Base-by-base conservation (phyloP, 2,113 vertebrate genomes). In the Alexandromys fortis region DNA sequence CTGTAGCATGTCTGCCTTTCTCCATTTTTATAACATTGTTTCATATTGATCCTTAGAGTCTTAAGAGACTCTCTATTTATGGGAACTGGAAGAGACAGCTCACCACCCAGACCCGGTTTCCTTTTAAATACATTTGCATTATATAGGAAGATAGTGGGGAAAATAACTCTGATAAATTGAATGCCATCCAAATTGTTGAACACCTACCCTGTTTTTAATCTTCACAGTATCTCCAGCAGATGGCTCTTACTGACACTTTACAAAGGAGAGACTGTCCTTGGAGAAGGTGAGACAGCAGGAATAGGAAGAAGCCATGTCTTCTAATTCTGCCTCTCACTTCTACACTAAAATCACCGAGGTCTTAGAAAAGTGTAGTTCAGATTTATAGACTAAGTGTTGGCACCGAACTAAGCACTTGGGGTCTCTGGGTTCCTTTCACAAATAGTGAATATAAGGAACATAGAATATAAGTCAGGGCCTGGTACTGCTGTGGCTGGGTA, bases 131-230 rank as follows among this genome's bases (percentile, higher is more conserved):
- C 61, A 85, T 85, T 68, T 96, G 7, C 26, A 81, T 94, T 96
- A 93, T 93, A 77, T 55, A 87, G n/a, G 26, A 79, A n/a, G 47
- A 30, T 21, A 83, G 42, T 94, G 85, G 9, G 45, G 42, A 86
- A 55, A 58, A 47, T 45, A 90, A 49, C 21, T 88, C 42, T 61
- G 76, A 90, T 86, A 90, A 95, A 90, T 38, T 65, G 70, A 96
- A 79, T 67, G 42, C 5, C 81, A 65, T 47, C 6, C 17, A 47
- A 88, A 89, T 67, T 92, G 90, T 35, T 77, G 65, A 93, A 90
- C 83, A 75, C 33, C 3, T 49, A 61, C 9, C 45, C 45, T 21
- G 26, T 88, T 61, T 88, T 88, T 90, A 72, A 81, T 86, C 47
- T 92, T 92, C n/a, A 49, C 38, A 86, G 52, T 3, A 65, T 85